Base-by-base conservation (phyloP, 2,797 vertebrate species). In the Forpus xanthops region DNA sequence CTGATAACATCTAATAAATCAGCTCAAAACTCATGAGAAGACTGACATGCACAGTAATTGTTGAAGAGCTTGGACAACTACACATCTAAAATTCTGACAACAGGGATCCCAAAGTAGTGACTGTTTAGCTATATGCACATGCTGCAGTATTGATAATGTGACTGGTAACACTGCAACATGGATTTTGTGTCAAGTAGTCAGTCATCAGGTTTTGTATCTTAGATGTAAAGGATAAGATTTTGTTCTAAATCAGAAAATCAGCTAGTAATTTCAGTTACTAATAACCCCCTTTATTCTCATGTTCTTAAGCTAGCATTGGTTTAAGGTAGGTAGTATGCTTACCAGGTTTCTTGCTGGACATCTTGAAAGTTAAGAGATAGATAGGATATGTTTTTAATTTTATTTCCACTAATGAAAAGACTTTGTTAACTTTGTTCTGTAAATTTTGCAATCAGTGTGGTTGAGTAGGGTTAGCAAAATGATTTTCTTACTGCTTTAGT, bases 81-180 rank as follows among this genome's bases (percentile, higher is more conserved):
- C 19, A 60, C 9, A 28, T 30, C 42, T 75, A 28, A 39, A 89
- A 65, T 44, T 52, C 28, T 73, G 30, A 12, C 42, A 87, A 13
- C 12, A 12, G 15, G 50, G 24, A 84, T n/a, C 35, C 31, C 61
- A 61, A 31, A 79, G 33, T 20, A 45, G 45, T 61, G 30, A 30
- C n/a, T 39, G 4, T 89, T 55, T 58, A 82, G 21, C 37, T 72
- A 11, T 10, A 14, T 65, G 25, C 15, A 10, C 0, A 0, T 12
- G n/a, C 52, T 82, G 83, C 33, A 39, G 14, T 31, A 7, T 4
- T 68, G 27, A 1, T 42, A 45, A 17, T 0, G 0, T 42, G 35
- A 47, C 37, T 27, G 64, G 30, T 62, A 47, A 27, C 12, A 1
- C 27, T 74, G 44, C 6, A 50, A 3, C 1, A 1, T 7, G 27